Base-by-base conservation (phyloP, 2,113 vertebrate species). In the Oryzias melastigma region DNA sequence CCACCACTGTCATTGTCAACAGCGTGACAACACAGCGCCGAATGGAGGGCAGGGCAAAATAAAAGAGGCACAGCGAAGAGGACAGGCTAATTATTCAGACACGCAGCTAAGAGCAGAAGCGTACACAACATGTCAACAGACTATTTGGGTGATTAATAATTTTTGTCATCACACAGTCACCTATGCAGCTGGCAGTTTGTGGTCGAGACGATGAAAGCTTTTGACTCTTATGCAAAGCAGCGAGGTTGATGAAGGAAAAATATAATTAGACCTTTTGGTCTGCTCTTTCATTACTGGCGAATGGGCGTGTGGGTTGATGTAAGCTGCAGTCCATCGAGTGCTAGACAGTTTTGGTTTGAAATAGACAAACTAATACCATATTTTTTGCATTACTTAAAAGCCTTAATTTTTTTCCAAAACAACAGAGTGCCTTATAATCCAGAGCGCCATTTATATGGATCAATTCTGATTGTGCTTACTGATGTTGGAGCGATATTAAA, bases 21-120 rank as follows among this genome's bases (percentile, higher is more conserved):
- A 69, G 71, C 71, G 65, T 71, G 76, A 84, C 73, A 69, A 71
- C 65, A 49, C 70, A 58, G 46, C 75, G 74, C 76, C 80, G 73
- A 81, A 81, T 71, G 66, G 41, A 47, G 66, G 73, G 66, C 65
- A 68, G 57, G 75, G 49, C 29, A 16, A 77, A 75, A 88, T 81
- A 74, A 90, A 85, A 75, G 71, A 82, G 52, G 68, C 78, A 55
- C 70, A 71, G 75, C 69, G 46, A 73, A 74, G 61, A 80, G 80
- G 77, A 65, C 68, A 68, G 81, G 72, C 80, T 85, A 75, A 90
- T 91, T 91, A 90, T 90, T 91, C 87, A 87, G 67, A 80, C 70
- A 60, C 56, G 61, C 69, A 61, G 55, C 65, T 74, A 80, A 82
- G 64, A 87, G 77, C 78, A 79, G 69, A 79, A 56, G 29, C 66